Evolutionary conservation across 2,113 vertebrate genomes (phyloP).

Genomic region (Capreolus pygargus): DNA sequence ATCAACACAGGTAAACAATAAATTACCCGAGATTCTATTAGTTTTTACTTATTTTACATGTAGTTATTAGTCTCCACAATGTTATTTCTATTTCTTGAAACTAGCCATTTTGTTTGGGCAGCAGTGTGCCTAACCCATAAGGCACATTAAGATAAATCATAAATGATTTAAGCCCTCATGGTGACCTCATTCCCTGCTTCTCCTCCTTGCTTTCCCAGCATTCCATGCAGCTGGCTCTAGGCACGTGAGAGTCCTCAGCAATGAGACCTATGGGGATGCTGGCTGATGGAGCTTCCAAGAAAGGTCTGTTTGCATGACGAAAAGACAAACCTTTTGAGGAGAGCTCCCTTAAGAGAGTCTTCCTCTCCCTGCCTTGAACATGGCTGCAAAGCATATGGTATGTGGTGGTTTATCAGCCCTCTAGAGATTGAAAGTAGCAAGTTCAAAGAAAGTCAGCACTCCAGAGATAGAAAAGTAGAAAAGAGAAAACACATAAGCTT

Average conservation of each 20-base stretch:
- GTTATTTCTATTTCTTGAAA: neutral
- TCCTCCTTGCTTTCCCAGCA: neutral
- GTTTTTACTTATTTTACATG: slow-evolving; percentile 11
- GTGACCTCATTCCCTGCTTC: neutral
- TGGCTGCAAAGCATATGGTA: neutral
- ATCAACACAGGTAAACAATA: neutral
- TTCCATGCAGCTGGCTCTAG: neutral
- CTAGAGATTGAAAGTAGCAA: neutral
- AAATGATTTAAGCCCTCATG: neutral
- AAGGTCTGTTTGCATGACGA: neutral
- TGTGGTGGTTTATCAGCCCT: neutral
- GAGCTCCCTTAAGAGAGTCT: neutral
- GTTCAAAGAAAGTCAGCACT: neutral
- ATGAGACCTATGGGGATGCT: no score
- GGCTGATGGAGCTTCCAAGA: neutral
- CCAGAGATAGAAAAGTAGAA: neutral
- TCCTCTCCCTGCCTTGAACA: neutral
- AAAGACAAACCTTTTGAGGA: neutral
- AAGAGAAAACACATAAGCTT: neutral
- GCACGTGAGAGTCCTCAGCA: neutral
- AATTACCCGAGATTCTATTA: neutral
- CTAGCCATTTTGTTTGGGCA: neutral
- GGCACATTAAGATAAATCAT: neutral
- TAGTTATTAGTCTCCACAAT: neutral
- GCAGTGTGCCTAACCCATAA: neutral